Base-by-base conservation (phyloP, 2,888 invertebrate species). In the Neoaliturus tenellus region DNA sequence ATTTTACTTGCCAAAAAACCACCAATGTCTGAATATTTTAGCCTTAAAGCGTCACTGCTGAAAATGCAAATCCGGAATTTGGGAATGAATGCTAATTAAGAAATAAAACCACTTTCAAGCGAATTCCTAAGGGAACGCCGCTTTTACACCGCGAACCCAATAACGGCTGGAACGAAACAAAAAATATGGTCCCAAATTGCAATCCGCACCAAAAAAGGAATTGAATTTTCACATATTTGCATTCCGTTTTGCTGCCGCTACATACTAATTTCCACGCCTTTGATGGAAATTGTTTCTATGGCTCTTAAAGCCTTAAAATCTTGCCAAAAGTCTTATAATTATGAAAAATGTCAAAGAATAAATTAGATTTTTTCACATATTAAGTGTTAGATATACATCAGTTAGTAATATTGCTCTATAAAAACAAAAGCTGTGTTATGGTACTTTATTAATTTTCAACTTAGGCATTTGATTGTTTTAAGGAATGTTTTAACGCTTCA, bases 61-160 rank as follows among this genome's bases (percentile, higher is more conserved):
- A 62, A 62, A 62, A 62, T 62, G 62, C 62, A 62, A 62, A 62
- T 62, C 62, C 28, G 62, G 62, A 31, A 62, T 62, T 62, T 31
- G 62, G 28, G 62, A 62, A 28, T 41, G 44, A 75, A 75, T 75
- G 73, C 73, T 75, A 75, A 75, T 75, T 75, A 75, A 75, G 41
- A 44, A 75, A 75, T 75, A 75, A 75, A 75, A 17, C 73, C 73
- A 75, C 28, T 39, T 75, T 44, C 73, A 41, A 75, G 73, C 35
- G 44, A 39, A 44, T 48, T 75, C 73, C 73, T 14, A 10, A 12
- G 44, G 44, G 73, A 75, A n/a, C 20, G 20, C 71, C n/a, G 67
- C 67, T 20, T 71, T 71, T 71, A 71, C 73, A 75, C 35, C 71
- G 35, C 25, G 48, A 12, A 44, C 39, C 73, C 23, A 75, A 75